Evolutionary conservation across 2,888 invertebrate genomes (phyloP).

Genomic region (Helobdella robusta): DNA sequence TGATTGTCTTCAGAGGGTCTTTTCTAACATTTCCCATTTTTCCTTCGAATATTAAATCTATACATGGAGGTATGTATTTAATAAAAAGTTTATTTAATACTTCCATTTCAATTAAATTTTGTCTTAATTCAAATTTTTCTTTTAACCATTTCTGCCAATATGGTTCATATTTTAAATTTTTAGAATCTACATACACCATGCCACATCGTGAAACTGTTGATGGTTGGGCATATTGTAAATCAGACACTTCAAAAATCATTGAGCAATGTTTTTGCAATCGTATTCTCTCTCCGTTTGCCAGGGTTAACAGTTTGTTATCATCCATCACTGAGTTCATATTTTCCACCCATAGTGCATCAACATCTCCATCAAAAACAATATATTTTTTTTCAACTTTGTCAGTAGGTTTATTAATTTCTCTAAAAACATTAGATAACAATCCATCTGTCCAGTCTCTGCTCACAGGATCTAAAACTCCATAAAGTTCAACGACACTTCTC

Average conservation of each 20-base stretch:
- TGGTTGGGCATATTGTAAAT: slow-evolving; percentile 79
- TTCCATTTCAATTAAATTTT: slow-evolving; percentile 38
- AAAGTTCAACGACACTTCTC: slow-evolving; percentile 76
- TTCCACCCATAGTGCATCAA: slow-evolving; percentile 88
- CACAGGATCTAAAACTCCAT: slow-evolving; percentile 74
- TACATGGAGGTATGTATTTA: slow-evolving; percentile 63
- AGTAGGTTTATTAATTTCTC: slow-evolving; percentile 72
- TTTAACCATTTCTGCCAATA: slow-evolving; percentile 61
- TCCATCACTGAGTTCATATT: slow-evolving; percentile 97
- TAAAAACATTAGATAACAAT: slow-evolving; percentile 76
- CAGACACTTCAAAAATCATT: slow-evolving; percentile 77
- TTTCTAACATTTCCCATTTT: slow-evolving; percentile 58
- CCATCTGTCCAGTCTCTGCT: slow-evolving; percentile 90
- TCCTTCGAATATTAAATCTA: slow-evolving; percentile 66
- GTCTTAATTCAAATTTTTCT: slow-evolving; percentile 57
- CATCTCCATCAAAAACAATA: slow-evolving; percentile 83
- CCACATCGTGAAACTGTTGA: slow-evolving; percentile 84
- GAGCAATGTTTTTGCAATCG: slow-evolving; percentile 70
- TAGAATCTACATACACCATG: slow-evolving; percentile 87
- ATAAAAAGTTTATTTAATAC: slow-evolving; percentile 57
- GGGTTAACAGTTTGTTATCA: slow-evolving; percentile 73
- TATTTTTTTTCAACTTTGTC: slow-evolving; percentile 68
- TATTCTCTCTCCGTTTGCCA: slow-evolving; percentile 82
- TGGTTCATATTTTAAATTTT: slow-evolving; percentile 74
- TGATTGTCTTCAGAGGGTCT: slow-evolving; percentile 66